These are phyloP conservation scores for Scaptomyza caliginosa DNA, from an alignment of 2,888 invertebrate species.

Conservation along the genomic window DNA sequence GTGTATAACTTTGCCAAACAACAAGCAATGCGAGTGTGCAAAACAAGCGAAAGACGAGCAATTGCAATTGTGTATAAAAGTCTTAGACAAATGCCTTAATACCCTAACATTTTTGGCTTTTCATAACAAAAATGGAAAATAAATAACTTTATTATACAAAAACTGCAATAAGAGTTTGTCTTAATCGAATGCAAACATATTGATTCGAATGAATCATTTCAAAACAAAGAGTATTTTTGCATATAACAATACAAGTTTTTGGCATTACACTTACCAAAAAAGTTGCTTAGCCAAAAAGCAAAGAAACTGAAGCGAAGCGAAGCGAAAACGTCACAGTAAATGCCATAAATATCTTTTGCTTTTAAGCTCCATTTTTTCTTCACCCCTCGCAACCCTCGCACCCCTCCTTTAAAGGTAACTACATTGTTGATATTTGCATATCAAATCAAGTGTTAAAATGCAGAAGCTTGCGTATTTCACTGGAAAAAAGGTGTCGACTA, in stretches of 20 bases:
- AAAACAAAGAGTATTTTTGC: constrained; percentile 26
- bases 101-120: too few species aligned
- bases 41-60: constrained; percentile 28
- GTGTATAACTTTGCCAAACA: constrained; percentile 72
- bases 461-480: constrained; percentile 51
- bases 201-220: not conserved
- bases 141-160: too few species aligned
- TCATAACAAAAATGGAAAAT: too few species aligned
- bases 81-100: not conserved
- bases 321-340: constrained; percentile 43
- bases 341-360: constrained; percentile 56
- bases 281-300: constrained; percentile 23
- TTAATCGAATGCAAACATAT: not conserved
- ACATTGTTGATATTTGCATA: constrained; percentile 72
- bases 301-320: not conserved
- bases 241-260: constrained; percentile 33
- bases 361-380: not conserved
- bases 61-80: constrained; percentile 1
- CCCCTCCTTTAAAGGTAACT: constrained; percentile 18
- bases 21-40: constrained; percentile 60
- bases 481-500: constrained; percentile 10
- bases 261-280: constrained; percentile 36
- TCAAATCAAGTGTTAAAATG: constrained; percentile 75
- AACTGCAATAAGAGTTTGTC: not conserved
- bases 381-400: not conserved